These are phyloP conservation scores for Puntigrus tetrazona DNA, from an alignment of 2,113 vertebrate species.

Conservation along the genomic window DNA sequence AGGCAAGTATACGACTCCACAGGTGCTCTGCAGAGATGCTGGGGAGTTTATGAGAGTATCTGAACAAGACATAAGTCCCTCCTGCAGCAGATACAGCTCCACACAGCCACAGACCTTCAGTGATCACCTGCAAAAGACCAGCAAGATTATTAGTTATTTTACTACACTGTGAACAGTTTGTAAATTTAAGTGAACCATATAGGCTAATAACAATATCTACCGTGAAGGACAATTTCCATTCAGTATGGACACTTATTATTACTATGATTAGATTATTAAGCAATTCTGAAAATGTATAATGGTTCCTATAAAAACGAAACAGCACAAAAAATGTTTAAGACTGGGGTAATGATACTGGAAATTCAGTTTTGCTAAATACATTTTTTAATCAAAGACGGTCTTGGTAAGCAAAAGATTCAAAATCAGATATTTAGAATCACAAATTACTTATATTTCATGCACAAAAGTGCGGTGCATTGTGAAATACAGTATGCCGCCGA, in stretches of 20 bases:
- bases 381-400: neutral
- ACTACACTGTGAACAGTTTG: neutral
- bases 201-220: neutral
- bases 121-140: constrained; percentile 77
- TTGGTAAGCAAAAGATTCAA: neutral
- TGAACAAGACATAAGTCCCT: constrained; percentile 72
- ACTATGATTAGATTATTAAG: too few relatives aligned
- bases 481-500: neutral
- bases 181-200: neutral
- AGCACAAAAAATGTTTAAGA: neutral
- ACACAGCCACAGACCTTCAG: constrained; percentile 72
- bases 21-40: constrained; percentile 63
- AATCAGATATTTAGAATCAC: neutral
- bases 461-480: neutral
- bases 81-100: constrained; percentile 65
- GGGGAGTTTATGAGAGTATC: constrained; percentile 58
- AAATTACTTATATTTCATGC: too few relatives aligned
- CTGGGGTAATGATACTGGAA: neutral
- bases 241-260: neutral
- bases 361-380: neutral
- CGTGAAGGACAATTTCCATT: neutral
- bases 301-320: neutral
- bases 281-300: neutral
- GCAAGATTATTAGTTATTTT: neutral
- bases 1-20: constrained; percentile 62